Evolutionary conservation across 2,113 vertebrate genomes (phyloP).

Genomic region (Eurypyga helias): DNA sequence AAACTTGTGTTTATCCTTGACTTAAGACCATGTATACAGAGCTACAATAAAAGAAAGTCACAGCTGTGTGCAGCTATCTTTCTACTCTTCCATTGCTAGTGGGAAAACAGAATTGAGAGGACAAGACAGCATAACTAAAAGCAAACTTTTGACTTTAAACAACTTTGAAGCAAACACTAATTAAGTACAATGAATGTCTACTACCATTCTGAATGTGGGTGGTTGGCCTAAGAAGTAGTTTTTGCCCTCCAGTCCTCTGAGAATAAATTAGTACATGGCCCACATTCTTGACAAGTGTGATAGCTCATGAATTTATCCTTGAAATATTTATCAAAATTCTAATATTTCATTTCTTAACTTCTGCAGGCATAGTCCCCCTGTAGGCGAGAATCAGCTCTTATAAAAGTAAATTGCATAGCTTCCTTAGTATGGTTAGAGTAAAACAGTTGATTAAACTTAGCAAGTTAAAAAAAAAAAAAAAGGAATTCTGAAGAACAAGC

Average conservation of each 20-base stretch:
- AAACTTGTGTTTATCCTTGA: not conserved
- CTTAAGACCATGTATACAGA: not conserved
- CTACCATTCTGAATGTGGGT: not conserved
- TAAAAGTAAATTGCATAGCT: conserved; percentile 5
- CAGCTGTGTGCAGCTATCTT: not conserved
- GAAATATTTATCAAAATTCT: conserved; percentile 19
- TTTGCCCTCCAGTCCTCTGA: not conserved
- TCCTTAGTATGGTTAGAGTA: not conserved
- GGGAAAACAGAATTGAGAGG: not conserved
- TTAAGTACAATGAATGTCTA: not conserved
- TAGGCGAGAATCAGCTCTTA: conserved; percentile 20
- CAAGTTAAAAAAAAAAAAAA: not conserved
- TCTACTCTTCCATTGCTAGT: not conserved
- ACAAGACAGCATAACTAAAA: not conserved
- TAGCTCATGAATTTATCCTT: not conserved
- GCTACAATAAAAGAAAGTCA: not conserved
- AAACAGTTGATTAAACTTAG: conserved; percentile 62
- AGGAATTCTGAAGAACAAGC: not conserved
- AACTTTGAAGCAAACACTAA: not conserved
- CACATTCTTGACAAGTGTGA: not conserved
- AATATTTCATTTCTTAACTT: not conserved
- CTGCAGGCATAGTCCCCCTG: not conserved
- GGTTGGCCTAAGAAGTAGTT: not conserved
- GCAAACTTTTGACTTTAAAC: not conserved
- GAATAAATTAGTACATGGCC: not conserved